Base-by-base conservation (phyloP, 2,797 vertebrate species). In the Galagoides demidoff region DNA sequence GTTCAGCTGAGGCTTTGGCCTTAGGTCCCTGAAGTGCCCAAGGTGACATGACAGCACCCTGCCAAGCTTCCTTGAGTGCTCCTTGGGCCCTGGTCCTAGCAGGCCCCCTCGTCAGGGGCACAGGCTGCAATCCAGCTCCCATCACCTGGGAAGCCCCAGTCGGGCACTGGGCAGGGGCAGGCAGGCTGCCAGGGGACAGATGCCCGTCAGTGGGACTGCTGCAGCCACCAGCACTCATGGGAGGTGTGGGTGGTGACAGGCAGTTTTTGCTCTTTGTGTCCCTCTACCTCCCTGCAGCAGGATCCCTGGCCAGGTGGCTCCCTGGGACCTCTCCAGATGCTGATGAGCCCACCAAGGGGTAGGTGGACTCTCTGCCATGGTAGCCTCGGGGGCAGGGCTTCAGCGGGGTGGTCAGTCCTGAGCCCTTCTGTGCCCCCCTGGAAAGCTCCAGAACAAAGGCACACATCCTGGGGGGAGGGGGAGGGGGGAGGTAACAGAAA, bases 161-260 rank as follows among this genome's bases (percentile, higher is more conserved):
- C 22, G 76, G 52, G 73, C 45, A 3, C 79, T 55, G 6, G 74
- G 55, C 9, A 34, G 57, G 64, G 52, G 22, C 22, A 13, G 27
- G 55, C 74, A n/a, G 3, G 22, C 79, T 2, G 23, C 29, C n/a
- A 29, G 61, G 4, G 61, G 19, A 37, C 8, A 43, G 34, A 17
- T 12, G 16, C 31, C 81, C 14, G 1, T 29, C 1, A 29, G 23
- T 5, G 8, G 61, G 17, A 3, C 5, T 3, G 2, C 37, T 14
- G 43, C 34, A 9, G 29, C 25, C 14, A 77, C 31, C 11, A 13
- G 43, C 19, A n/a, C 55, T 17, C 0, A 4, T 31, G 31, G 27
- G 49, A 45, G 14, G 52, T 20, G 14, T 1, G 1, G 39, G 13
- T 27, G 49, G 23, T 63, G 71, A 29, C 71, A 6, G 19, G 12